A percentile compares a stretch with the other conserved stretches of the same genome.
phyloP scores from a whole-genome alignment of 2,888 invertebrate species.

The Boloria euphrosyne region DNA sequence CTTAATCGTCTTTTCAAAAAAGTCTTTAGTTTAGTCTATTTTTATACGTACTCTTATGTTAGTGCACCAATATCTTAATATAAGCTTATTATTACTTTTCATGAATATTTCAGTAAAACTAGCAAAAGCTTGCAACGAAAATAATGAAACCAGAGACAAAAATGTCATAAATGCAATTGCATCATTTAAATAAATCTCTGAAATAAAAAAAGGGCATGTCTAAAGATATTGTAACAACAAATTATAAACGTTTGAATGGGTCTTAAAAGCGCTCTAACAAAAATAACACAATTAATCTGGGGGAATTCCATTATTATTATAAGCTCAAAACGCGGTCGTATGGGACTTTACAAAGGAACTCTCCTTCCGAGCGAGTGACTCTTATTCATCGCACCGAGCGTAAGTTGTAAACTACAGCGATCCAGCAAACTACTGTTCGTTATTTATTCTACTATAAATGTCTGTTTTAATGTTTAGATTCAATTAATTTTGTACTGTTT shows the following conservation, averaged over 20 bases:
- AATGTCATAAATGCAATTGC: background rate
- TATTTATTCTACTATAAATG: background rate
- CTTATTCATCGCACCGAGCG: constrained; percentile 50
- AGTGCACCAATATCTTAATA: no score
- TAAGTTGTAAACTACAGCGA: constrained; percentile 43
- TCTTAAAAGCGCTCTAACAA: constrained; percentile 58
- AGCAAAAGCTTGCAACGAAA: background rate
- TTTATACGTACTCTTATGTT: no score
- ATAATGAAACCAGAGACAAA: constrained; percentile 5
- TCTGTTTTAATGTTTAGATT: background rate
- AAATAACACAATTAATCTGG: constrained; percentile 73
- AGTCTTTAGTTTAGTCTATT: no score
- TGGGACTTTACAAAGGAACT: constrained; percentile 64
- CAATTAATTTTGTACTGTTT: constrained; percentile 7
- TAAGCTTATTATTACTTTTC: no score
- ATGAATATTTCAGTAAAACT: no score
- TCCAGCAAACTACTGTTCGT: constrained; percentile 11
- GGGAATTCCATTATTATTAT: constrained; percentile 66
- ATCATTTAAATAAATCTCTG: constrained; percentile 21
- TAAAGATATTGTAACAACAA: constrained; percentile 52
- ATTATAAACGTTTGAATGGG: constrained; percentile 58
- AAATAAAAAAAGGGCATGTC: constrained; percentile 29
- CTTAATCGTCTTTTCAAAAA: no score
- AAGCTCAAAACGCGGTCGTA: constrained; percentile 63
- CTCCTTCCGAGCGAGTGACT: constrained; percentile 61